These are phyloP conservation scores for Conger conger DNA, from an alignment of 2,113 vertebrate species.

Conservation along the genomic window DNA sequence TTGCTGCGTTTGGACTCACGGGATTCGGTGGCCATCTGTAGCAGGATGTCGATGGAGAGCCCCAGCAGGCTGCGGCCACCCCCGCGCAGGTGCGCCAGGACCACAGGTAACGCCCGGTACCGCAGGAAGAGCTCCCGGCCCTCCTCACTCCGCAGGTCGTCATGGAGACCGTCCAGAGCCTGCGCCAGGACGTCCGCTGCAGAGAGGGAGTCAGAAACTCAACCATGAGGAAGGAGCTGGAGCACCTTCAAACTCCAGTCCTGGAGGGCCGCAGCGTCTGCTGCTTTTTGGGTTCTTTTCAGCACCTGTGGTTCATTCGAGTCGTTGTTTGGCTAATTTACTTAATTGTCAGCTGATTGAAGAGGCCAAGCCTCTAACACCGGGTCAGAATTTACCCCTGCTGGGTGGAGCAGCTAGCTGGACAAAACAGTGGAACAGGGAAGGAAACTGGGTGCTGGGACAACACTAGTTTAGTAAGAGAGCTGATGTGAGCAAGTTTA, in stretches of 20 bases:
- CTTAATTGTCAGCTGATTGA: too few relatives aligned
- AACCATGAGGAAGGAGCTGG: too few relatives aligned
- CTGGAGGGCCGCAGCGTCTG: too few relatives aligned
- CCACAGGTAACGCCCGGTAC: constrained; percentile 69
- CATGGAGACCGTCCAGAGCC: constrained; percentile 70
- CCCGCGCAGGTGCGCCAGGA: constrained; percentile 71
- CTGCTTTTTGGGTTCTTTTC: too few relatives aligned
- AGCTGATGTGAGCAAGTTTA: background rate
- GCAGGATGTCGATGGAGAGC: constrained; percentile 75
- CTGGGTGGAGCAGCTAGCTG: too few relatives aligned
- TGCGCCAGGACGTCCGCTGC: constrained; percentile 81
- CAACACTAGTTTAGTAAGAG: background rate
- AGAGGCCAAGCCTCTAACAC: background rate
- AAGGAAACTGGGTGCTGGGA: background rate
- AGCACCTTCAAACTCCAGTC: too few relatives aligned
- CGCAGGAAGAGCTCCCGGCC: constrained; percentile 79
- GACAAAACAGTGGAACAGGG: background rate
- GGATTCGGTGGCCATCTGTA: constrained; percentile 80
- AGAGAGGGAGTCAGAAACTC: background rate
- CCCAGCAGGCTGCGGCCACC: constrained; percentile 70
- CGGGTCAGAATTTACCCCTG: too few relatives aligned
- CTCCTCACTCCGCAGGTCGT: constrained; percentile 78
- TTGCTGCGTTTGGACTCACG: constrained; percentile 60
- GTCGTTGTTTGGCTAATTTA: too few relatives aligned
- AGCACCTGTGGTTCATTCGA: too few relatives aligned